phyloP scores from a whole-genome alignment of 2,113 vertebrate species.

The Anolis sagrei region DNA sequence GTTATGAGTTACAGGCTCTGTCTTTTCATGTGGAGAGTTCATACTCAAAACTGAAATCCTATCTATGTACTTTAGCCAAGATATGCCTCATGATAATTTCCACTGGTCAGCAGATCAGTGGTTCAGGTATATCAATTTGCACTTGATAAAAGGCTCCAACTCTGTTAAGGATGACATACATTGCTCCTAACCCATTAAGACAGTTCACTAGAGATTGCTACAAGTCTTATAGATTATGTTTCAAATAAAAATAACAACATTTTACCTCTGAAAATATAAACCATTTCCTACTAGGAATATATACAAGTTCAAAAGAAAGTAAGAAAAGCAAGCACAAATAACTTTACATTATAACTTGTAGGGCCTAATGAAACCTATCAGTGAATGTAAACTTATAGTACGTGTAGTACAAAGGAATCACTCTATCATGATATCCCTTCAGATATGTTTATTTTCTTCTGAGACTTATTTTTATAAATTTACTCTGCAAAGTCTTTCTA shows the following conservation, averaged over 20 bases:
- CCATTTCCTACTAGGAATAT: background rate
- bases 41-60: slow-evolving; percentile 53
- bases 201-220: background rate
- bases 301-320: background rate
- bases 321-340: background rate
- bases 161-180: background rate
- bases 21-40: background rate
- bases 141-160: accelerated
- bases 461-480: too few species aligned
- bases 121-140: background rate
- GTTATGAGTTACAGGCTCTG: slow-evolving; percentile 37
- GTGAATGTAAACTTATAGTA: too few species aligned
- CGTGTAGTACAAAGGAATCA: too few species aligned
- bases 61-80: background rate
- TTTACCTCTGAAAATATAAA: background rate
- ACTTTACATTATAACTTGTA: background rate
- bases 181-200: background rate
- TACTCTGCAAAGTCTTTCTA: too few species aligned
- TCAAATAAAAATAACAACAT: background rate
- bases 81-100: slow-evolving; percentile 38
- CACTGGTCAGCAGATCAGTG: background rate
- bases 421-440: too few species aligned
- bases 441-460: too few species aligned
- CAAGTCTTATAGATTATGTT: background rate
- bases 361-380: too few species aligned